Percentiles rank a stretch among this genome's conserved stretches.
Evolutionary conservation across 2,113 vertebrate species (phyloP).

Genomic region (Hyla sarda): DNA sequence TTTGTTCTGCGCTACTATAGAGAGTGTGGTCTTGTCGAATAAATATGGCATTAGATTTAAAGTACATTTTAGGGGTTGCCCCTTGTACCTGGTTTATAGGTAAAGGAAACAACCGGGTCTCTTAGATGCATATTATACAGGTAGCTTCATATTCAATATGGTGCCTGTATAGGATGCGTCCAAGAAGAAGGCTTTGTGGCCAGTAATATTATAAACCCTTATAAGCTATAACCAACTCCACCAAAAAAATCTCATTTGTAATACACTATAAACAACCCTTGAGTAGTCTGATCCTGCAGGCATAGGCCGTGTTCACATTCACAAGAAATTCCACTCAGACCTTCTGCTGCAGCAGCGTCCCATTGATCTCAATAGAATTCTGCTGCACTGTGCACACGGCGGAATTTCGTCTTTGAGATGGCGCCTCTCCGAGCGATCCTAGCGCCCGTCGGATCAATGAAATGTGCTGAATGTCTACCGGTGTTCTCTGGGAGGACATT

Average conservation of each 20-base stretch:
- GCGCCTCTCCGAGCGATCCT: too few relatives aligned
- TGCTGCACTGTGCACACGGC: too few relatives aligned
- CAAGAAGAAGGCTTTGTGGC: background rate
- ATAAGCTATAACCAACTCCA: background rate
- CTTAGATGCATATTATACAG: background rate
- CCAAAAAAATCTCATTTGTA: background rate
- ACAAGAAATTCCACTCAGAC: too few relatives aligned
- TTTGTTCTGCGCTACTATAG: background rate
- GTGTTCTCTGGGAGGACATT: too few relatives aligned
- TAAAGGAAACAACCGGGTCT: background rate
- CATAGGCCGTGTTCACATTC: too few relatives aligned
- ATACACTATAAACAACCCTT: background rate
- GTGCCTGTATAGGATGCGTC: background rate
- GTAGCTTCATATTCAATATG: background rate
- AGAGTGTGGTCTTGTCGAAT: background rate
- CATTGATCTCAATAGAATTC: too few relatives aligned
- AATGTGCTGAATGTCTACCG: too few relatives aligned
- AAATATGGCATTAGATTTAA: background rate
- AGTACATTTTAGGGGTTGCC: background rate
- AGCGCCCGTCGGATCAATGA: too few relatives aligned
- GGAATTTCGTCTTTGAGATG: too few relatives aligned
- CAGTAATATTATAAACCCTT: background rate
- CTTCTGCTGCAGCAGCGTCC: too few relatives aligned
- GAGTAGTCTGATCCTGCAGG: background rate
- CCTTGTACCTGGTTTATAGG: background rate